phyloP scores from a whole-genome alignment of 2,113 vertebrate genomes.

The Fulica atra region DNA sequence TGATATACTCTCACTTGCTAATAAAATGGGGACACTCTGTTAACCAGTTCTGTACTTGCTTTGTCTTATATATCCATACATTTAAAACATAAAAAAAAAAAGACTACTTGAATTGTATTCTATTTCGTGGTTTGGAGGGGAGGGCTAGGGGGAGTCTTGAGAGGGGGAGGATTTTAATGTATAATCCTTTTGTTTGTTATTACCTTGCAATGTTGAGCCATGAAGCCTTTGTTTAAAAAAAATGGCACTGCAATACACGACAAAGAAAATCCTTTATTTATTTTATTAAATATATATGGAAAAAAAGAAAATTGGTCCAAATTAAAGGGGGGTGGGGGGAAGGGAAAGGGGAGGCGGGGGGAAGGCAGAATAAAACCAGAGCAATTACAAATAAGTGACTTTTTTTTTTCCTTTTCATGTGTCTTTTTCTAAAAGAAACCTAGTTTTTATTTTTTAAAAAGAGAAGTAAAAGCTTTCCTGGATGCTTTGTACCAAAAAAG shows the following conservation, averaged over 20 bases:
- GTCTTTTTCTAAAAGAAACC: slow-evolving; percentile 85
- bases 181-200: slow-evolving; percentile 89
- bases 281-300: slow-evolving; percentile 91
- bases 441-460: slow-evolving; percentile 87
- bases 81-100: slow-evolving; percentile 79
- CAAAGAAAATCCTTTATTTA: slow-evolving; percentile 91
- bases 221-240: slow-evolving; percentile 86
- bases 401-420: slow-evolving; percentile 63
- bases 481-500: slow-evolving; percentile 93
- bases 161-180: slow-evolving; percentile 76
- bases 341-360: slow-evolving; percentile 70
- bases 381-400: slow-evolving; percentile 25
- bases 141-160: slow-evolving; percentile 50
- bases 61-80: slow-evolving; percentile 80
- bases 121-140: slow-evolving; percentile 82
- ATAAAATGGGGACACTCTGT: slow-evolving; percentile 69
- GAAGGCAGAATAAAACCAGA: slow-evolving; percentile 79
- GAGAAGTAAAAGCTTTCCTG: slow-evolving; percentile 84
- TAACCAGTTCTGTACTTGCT: slow-evolving; percentile 73
- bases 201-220: slow-evolving; percentile 97
- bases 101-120: slow-evolving; percentile 82
- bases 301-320: slow-evolving; percentile 81
- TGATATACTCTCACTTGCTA: slow-evolving; percentile 81
- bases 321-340: slow-evolving; percentile 73
- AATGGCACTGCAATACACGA: slow-evolving; percentile 68